A percentile compares a stretch with the other conserved stretches of the same genome.
These are phyloP conservation scores for Heterotis niloticus DNA, from an alignment of 2,113 vertebrate species.

Conservation along the genomic window DNA sequence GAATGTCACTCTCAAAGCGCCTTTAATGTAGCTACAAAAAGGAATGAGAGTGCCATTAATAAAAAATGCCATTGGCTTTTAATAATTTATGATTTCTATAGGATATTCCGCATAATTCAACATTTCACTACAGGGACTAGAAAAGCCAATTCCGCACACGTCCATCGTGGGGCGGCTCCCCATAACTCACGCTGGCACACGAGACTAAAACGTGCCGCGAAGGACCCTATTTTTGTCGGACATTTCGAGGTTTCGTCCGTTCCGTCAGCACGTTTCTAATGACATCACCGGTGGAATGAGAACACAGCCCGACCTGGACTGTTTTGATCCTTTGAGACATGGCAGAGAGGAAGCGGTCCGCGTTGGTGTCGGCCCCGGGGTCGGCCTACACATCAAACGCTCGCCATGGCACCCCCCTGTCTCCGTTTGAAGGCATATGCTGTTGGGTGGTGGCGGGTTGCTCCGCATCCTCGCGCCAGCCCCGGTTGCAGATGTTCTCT, in stretches of 20 bases:
- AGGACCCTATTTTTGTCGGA: constrained; percentile 21
- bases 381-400: no score
- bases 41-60: constrained; percentile 18
- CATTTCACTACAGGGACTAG: constrained; percentile 28
- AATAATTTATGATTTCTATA: constrained; percentile 30
- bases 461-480: neutral
- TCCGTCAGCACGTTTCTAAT: constrained; percentile 15
- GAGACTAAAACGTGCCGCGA: neutral
- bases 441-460: no score
- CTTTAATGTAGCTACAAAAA: constrained; percentile 3
- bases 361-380: neutral
- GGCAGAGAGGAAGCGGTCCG: neutral
- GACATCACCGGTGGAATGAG: neutral
- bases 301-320: constrained; percentile 3
- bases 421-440: no score
- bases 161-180: constrained; percentile 5
- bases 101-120: constrained; percentile 26
- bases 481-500: neutral
- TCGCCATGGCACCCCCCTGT: neutral
- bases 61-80: constrained; percentile 22
- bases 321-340: neutral
- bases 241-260: constrained; percentile 6
- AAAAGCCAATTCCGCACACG: constrained; percentile 26
- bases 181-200: constrained; percentile 22
- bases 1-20: neutral